Conservation (phyloP, 2,113 vertebrate genomes). For the Elanoides forficatus region DNA sequence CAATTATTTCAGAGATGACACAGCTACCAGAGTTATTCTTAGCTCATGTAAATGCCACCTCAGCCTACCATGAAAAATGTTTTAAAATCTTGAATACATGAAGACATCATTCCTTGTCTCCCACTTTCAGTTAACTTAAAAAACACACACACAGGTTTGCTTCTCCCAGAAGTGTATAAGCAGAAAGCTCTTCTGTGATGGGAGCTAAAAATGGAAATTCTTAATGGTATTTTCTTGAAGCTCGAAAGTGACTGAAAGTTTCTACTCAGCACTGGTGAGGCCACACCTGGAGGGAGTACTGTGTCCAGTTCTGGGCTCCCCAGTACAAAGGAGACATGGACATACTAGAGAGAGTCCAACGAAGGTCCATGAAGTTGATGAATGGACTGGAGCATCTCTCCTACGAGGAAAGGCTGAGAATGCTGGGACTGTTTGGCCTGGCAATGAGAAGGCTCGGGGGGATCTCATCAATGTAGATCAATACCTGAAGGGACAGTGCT, state of each 20-base stretch:
- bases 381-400: background rate
- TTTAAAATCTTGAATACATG: background rate
- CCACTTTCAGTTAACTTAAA: background rate
- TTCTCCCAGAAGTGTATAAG: background rate
- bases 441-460: background rate
- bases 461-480: background rate
- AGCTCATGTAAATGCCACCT: background rate
- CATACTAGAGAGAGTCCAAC: background rate
- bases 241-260: background rate
- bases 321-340: background rate
- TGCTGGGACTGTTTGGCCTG: background rate
- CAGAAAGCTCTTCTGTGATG: background rate
- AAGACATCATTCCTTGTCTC: background rate
- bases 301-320: background rate
- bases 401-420: background rate
- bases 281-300: background rate
- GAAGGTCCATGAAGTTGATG: background rate
- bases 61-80: background rate
- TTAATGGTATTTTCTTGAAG: background rate
- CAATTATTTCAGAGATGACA: background rate
- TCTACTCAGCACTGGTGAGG: background rate
- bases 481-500: background rate
- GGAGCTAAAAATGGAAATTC: background rate
- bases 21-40: constrained; percentile 11
- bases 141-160: background rate